Conservation (phyloP, 2,113 vertebrate genomes). For the Scalopus aquaticus region DNA sequence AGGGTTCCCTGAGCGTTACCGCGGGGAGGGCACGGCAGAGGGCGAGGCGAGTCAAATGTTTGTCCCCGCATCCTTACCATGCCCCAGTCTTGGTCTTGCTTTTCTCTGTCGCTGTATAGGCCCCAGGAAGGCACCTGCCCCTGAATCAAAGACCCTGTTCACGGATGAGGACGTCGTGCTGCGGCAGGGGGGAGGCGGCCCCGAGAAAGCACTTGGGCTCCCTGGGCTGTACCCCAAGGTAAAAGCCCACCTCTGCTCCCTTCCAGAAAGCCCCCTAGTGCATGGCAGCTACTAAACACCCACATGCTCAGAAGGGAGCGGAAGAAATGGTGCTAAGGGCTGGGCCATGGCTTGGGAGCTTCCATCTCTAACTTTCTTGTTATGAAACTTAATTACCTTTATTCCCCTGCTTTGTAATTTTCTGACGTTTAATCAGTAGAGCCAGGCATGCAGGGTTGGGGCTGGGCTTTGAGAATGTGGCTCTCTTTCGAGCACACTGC, state of each 20-base stretch:
- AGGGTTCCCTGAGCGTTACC: neutral
- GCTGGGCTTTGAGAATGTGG: neutral
- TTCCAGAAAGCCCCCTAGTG: neutral
- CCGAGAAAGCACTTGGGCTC: neutral
- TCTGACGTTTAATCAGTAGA: neutral
- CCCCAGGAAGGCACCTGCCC: neutral
- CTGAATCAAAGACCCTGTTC: neutral
- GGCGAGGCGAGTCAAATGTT: neutral
- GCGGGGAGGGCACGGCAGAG: accelerated
- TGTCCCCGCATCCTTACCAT: neutral
- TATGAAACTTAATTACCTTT: neutral
- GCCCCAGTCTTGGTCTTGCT: neutral
- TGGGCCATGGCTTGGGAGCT: neutral
- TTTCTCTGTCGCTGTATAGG: neutral
- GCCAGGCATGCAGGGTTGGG: neutral
- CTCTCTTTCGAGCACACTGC: accelerated
- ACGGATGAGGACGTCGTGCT: neutral
- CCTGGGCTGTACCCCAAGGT: neutral
- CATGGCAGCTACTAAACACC: accelerated
- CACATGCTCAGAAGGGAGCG: accelerated
- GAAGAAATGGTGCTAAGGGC: neutral
- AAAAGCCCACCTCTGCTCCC: neutral
- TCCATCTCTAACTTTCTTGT: neutral
- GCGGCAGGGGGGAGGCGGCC: neutral
- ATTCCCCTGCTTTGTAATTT: neutral